Evolutionary conservation across 1,140 invertebrate species (phyloP), one percentile per base, ranked within the genome.

Genomic region (Halyomorpha halys): DNA sequence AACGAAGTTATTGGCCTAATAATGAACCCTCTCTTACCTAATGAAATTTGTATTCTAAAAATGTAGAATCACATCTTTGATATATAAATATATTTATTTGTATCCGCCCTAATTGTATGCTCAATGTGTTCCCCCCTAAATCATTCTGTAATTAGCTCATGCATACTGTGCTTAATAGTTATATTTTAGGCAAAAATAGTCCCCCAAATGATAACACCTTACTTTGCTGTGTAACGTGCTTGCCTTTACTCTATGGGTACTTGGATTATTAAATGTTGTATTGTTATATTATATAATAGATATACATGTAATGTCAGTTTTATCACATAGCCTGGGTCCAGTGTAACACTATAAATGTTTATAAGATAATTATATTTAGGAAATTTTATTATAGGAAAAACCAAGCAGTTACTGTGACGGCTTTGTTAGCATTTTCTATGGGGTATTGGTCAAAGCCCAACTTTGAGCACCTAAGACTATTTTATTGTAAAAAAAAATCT

Each of bases 31-130:
- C 53, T 56, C 53, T 23, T 56, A 16, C 9, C 19, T 49, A 56
- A 56, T 23, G 23, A 56, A 23, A 56, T 56, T 56, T 19, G 53
- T 56, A 56, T 56, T 56, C 53, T 56, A 56, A 56, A 56, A 56
- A 56, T 25, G 53, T 56, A 56, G 53, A 56, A 23, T 23, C 18
- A 56, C 53, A 56, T 56, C 53, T 56, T 49, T 25, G 53, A 56
- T 56, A 56, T 56, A 56, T 23, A 56, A 27, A 39, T 23, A 56
- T 56, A 39, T 56, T 19, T 56, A 56, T 56, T 56, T 56, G 53
- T 60, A 60, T 60, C 59, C 59, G 59, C 59, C 59, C 59, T 60
- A 60, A 44, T 44, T 44, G 59, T 60, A 60, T 60, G 59, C 59
- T 60, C 59, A 60, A 60, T 44, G 59, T 56, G 53, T 56, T 56